Evolutionary conservation across 2,797 vertebrate species (phyloP).

Genomic region (Sus cebifrons): DNA sequence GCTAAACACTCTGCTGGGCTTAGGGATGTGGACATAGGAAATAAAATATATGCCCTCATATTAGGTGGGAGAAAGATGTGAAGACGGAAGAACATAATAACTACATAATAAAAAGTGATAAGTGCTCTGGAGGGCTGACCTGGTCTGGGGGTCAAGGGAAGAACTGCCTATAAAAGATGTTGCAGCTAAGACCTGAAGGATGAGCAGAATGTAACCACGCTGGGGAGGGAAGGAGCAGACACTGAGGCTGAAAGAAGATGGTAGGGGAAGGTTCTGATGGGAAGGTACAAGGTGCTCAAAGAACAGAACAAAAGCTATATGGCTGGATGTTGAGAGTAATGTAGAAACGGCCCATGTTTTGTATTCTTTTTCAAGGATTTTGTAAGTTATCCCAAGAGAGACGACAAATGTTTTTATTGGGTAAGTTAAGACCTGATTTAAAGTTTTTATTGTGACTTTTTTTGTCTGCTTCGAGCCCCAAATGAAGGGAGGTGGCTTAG

Average conservation of each 20-base stretch:
- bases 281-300: background rate
- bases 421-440: background rate
- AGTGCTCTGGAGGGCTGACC: background rate
- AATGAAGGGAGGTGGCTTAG: background rate
- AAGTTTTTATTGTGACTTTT: background rate
- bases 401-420: background rate
- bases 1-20: background rate
- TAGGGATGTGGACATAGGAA: background rate
- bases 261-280: background rate
- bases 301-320: background rate
- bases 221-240: background rate
- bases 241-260: background rate
- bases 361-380: background rate
- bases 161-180: background rate
- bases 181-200: background rate
- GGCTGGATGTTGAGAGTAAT: background rate
- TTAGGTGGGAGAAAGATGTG: background rate
- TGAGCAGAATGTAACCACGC: background rate
- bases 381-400: background rate
- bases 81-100: background rate
- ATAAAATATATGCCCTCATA: background rate
- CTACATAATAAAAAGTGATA: background rate
- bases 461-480: background rate
- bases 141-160: background rate
- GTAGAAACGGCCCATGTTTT: background rate